phyloP scores from a whole-genome alignment of 2,888 invertebrate genomes.

The Ectemnius continuus region DNA sequence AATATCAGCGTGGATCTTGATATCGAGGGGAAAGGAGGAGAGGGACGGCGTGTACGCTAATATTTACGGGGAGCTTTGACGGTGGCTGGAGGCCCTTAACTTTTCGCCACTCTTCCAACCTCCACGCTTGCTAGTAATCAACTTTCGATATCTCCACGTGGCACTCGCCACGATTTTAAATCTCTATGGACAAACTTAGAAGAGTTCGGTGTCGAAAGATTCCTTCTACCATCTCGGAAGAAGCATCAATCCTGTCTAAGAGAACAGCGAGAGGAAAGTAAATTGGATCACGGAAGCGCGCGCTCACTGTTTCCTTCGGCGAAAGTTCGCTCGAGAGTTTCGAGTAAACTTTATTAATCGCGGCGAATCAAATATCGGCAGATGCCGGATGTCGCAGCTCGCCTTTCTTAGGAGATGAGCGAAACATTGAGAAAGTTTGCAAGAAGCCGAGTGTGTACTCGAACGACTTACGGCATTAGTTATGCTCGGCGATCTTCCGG shows the following conservation, averaged over 20 bases:
- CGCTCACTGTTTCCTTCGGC: background rate
- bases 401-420: background rate
- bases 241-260: background rate
- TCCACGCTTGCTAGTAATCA: background rate
- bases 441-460: background rate
- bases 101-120: background rate
- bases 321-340: too few species aligned
- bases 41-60: conserved; percentile 14
- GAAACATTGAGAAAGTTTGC: conserved; percentile 3
- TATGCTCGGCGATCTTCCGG: background rate
- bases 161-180: background rate
- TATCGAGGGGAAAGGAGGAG: conserved; percentile 8
- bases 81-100: background rate
- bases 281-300: background rate
- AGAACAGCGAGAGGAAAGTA: background rate
- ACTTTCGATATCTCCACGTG: too few species aligned
- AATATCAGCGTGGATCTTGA: conserved; percentile 20
- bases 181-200: background rate
- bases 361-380: background rate
- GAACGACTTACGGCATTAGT: background rate
- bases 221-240: background rate
- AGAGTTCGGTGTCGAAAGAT: background rate
- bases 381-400: background rate
- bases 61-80: conserved; percentile 32
- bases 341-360: conserved; percentile 10